Percentiles rank a stretch among this genome's conserved stretches.
These are phyloP conservation scores for Cryptomyrus ogoouensis DNA, from an alignment of 2,113 vertebrate species.

Conservation along the genomic window DNA sequence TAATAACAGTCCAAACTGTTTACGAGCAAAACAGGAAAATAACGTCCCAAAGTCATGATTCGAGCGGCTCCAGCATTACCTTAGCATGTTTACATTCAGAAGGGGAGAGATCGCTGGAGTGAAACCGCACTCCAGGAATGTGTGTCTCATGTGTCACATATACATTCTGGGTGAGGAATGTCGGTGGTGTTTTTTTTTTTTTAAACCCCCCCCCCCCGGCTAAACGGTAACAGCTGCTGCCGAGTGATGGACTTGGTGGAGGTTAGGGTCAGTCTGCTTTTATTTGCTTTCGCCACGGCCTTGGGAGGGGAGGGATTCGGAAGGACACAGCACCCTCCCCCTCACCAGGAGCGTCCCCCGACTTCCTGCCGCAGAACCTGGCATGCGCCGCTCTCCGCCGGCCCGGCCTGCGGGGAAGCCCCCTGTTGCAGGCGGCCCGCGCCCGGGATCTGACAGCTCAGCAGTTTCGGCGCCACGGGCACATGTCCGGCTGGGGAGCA, in stretches of 20 bases:
- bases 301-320: slow-evolving; percentile 68
- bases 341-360: slow-evolving; percentile 67
- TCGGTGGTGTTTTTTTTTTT: slow-evolving; percentile 50
- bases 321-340: slow-evolving; percentile 61
- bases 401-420: slow-evolving; percentile 45
- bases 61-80: slow-evolving; percentile 45
- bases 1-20: slow-evolving; percentile 43
- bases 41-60: slow-evolving; percentile 43
- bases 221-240: slow-evolving; percentile 93
- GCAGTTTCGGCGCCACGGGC: slow-evolving; percentile 42
- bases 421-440: slow-evolving; percentile 34
- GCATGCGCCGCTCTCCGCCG: slow-evolving; percentile 29
- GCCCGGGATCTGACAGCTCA: slow-evolving; percentile 49
- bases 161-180: slow-evolving; percentile 74
- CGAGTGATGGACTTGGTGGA: slow-evolving; percentile 78
- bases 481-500: slow-evolving; percentile 26
- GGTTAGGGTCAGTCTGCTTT: slow-evolving; percentile 60
- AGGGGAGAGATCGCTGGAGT: slow-evolving; percentile 62
- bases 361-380: slow-evolving; percentile 73
- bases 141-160: slow-evolving; percentile 69
- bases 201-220: slow-evolving; percentile 50
- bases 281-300: slow-evolving; percentile 77
- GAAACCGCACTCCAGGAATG: slow-evolving; percentile 64
- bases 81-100: slow-evolving; percentile 61
- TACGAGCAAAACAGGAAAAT: slow-evolving; percentile 36